These are phyloP conservation scores for Eledona agricola DNA, from an alignment of 2,888 invertebrate genomes.

Conservation along the genomic window DNA sequence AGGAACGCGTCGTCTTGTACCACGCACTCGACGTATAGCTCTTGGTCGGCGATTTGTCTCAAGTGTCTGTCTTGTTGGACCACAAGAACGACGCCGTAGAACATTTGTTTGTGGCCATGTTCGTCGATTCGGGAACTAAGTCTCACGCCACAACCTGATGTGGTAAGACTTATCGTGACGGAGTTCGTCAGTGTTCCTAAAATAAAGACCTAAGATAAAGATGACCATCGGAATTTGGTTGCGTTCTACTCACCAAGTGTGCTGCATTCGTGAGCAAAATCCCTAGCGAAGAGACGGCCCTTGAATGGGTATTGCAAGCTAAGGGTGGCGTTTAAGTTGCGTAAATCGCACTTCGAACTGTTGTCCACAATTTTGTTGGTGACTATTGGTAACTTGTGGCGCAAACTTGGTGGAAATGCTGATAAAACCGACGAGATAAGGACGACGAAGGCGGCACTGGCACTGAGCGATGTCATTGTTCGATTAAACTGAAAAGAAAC, in stretches of 20 bases:
- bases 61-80: constrained; percentile 79
- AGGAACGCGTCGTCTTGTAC: constrained; percentile 66
- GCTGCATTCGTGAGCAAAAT: constrained; percentile 77
- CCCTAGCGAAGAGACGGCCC: constrained; percentile 78
- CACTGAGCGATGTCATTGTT: constrained; percentile 53
- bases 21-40: constrained; percentile 70
- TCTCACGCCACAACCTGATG: constrained; percentile 76
- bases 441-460: constrained; percentile 18
- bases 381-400: constrained; percentile 49
- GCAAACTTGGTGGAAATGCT: constrained; percentile 50
- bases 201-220: constrained; percentile 3
- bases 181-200: constrained; percentile 48
- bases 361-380: constrained; percentile 69
- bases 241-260: constrained; percentile 66
- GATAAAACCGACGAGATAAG: constrained; percentile 17
- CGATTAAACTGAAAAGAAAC: constrained; percentile 60
- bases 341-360: constrained; percentile 70
- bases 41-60: constrained; percentile 77
- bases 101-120: constrained; percentile 64
- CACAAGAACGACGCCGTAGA: constrained; percentile 73
- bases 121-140: constrained; percentile 64
- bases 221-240: background rate
- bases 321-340: constrained; percentile 70
- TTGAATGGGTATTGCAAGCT: constrained; percentile 72
- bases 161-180: constrained; percentile 65